Conservation (phyloP, 2,888 invertebrate genomes). For the Leptopterna dolabrata region DNA sequence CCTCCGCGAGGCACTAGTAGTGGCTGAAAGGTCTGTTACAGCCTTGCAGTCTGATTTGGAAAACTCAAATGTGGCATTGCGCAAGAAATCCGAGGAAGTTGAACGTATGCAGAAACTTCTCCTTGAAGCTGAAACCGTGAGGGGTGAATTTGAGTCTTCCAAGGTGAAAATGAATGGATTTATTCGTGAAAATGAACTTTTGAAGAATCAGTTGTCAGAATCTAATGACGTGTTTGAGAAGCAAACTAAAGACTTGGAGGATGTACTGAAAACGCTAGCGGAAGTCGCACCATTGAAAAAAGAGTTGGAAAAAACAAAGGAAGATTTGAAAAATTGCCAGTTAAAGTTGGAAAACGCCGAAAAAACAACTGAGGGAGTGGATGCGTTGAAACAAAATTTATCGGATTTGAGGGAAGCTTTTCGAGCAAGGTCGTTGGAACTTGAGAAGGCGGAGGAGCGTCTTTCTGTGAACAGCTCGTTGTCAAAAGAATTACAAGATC, state of each 20-base stretch:
- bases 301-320: neutral
- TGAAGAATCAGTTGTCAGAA: neutral
- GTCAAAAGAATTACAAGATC: neutral
- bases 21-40: neutral
- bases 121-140: neutral
- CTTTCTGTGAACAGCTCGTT: neutral
- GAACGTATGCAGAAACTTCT: neutral
- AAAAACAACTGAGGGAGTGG: neutral
- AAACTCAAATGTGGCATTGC: neutral
- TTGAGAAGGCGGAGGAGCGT: neutral
- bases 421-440: neutral
- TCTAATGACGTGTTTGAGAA: neutral
- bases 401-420: neutral
- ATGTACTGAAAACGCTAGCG: neutral
- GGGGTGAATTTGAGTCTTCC: neutral
- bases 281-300: neutral
- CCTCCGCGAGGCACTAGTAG: neutral
- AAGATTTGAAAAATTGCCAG: neutral
- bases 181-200: neutral
- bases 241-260: neutral
- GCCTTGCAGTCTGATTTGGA: constrained; percentile 15
- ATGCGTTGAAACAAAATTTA: neutral
- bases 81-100: neutral
- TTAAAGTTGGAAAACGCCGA: neutral
- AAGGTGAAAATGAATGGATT: neutral